A percentile compares a stretch with the other conserved stretches of the same genome.
These are phyloP conservation scores for Lampropteryx suffumata DNA, from an alignment of 2,888 invertebrate species.

Conservation along the genomic window DNA sequence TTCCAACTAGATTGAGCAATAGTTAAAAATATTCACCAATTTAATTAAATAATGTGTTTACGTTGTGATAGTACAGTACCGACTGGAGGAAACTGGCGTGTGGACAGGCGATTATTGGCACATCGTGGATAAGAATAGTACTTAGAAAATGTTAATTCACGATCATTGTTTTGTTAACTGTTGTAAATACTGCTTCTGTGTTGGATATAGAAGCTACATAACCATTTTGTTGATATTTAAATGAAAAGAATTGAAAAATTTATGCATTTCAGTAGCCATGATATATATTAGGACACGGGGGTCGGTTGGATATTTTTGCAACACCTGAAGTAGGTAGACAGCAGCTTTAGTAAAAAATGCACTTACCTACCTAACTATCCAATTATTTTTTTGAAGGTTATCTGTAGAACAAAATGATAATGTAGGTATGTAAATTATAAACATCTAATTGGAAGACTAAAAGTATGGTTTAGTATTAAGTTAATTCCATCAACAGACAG, in stretches of 20 bases:
- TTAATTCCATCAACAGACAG: too few species aligned
- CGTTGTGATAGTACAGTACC: constrained; percentile 26
- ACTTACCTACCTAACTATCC: too few species aligned
- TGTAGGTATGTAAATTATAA: constrained; percentile 17
- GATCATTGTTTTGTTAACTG: constrained; percentile 37
- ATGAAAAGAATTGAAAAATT: too few species aligned
- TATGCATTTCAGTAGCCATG: too few species aligned
- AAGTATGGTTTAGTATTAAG: constrained; percentile 9
- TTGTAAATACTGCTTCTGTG: constrained; percentile 29
- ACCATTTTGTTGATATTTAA: too few species aligned
- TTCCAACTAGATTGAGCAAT: constrained; percentile 38
- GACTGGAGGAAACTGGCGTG: constrained; percentile 50
- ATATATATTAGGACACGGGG: too few species aligned
- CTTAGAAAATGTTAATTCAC: constrained; percentile 48
- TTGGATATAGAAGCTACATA: constrained; percentile 12
- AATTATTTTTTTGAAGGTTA: not conserved
- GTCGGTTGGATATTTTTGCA: too few species aligned
- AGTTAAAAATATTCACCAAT: constrained; percentile 24
- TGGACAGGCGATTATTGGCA: constrained; percentile 41
- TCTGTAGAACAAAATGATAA: not conserved
- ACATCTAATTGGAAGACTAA: constrained; percentile 26
- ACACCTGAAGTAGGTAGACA: not conserved
- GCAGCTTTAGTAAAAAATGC: not conserved
- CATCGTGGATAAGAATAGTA: constrained; percentile 42
- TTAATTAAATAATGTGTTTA: constrained; percentile 22